Evolutionary conservation across 2,888 invertebrate genomes (phyloP), one percentile per base, ranked within the genome.

Genomic region (Galeruca laticollis): DNA sequence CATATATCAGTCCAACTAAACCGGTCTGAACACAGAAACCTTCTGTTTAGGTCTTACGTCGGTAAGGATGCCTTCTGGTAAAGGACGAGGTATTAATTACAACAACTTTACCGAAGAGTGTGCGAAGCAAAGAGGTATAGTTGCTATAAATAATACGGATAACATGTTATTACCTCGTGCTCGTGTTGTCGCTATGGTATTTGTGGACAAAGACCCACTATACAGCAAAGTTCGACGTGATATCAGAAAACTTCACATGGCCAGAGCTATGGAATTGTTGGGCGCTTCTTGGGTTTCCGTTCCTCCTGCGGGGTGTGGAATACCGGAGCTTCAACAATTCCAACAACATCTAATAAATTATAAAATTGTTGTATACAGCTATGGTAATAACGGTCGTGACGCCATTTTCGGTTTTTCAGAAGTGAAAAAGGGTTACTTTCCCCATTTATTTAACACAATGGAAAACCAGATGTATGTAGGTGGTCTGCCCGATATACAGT

Each of bases 361-460:
- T n/a, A n/a, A n/a, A n/a, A n/a, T n/a, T n/a, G n/a, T n/a, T n/a
- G n/a, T n/a, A n/a, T n/a, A n/a, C 21, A 10, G 15, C 8, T 75
- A 74, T 54, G 67, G 65, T 52, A 56, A 11, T 33, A 66, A 65
- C n/a, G 71, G 72, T 6, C 63, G 72, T 18, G 67, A 69, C 35
- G 40, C 70, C 51, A 57, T 73, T 11, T 73, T 69, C 67, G 62
- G 51, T 3, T 13, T 62, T 15, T 5, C 37, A 9, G 31, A 47
- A 26, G 60, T 69, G n/a, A 75, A 76, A 31, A 70, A 78, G 73
- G 67, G 77, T n/a, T 73, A 74, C 64, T 78, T 78, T 68, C 77
- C 77, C 0, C 72, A 77, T 63, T 56, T 76, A 9, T 78, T 76
- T 31, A 75, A 73, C 35, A 71, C 60, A 1, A 11, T 59, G 52